Evolutionary conservation across 1,140 invertebrate genomes (phyloP).

Genomic region (Orchestia grillus): DNA sequence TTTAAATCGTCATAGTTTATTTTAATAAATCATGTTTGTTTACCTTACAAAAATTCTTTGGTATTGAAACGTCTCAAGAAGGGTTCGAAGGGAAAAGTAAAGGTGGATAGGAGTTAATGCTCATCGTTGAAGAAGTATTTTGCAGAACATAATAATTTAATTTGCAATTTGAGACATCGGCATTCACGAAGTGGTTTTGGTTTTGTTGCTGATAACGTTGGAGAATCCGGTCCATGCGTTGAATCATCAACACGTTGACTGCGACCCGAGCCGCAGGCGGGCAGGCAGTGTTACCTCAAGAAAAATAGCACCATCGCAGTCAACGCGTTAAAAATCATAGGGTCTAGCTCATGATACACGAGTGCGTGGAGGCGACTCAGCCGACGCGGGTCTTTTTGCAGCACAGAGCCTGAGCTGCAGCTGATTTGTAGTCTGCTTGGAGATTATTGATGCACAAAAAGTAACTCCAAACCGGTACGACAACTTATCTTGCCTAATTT

Average conservation of each 20-base stretch:
- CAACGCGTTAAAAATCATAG: background rate
- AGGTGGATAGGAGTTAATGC: background rate
- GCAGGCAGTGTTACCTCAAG: too few species aligned
- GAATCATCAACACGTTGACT: too few species aligned
- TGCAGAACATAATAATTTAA: background rate
- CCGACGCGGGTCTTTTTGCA: background rate
- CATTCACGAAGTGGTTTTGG: too few species aligned
- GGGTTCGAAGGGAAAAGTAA: background rate
- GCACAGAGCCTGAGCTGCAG: background rate
- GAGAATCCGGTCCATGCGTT: too few species aligned
- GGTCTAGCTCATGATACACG: background rate
- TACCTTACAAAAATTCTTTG: background rate
- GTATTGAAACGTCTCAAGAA: background rate
- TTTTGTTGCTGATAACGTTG: too few species aligned
- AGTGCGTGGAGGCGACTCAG: background rate
- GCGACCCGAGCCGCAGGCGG: too few species aligned
- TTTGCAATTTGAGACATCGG: too few species aligned
- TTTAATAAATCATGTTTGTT: background rate
- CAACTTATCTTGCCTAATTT: background rate
- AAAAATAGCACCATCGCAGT: too few species aligned
- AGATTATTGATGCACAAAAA: background rate
- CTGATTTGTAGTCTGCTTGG: background rate
- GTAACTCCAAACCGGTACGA: background rate
- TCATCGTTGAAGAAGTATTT: background rate
- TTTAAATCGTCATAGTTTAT: background rate